Percentiles rank a stretch among this genome's conserved stretches.
phyloP scores from a whole-genome alignment of 2,888 invertebrate species.

The Alitta virens region DNA sequence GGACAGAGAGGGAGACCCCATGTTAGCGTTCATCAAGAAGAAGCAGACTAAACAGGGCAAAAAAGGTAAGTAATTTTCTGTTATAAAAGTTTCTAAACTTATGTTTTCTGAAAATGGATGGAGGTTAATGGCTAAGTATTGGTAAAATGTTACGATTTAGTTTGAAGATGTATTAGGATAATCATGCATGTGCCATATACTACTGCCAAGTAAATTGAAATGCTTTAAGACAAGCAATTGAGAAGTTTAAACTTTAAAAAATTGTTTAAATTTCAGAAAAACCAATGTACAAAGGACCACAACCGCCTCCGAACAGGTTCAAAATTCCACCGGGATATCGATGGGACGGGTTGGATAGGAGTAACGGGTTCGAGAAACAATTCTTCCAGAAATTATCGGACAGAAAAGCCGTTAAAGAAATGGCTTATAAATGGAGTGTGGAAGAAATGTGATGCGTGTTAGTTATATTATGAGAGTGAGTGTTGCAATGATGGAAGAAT shows the following conservation, averaged over 20 bases:
- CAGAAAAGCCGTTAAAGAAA: slow-evolving; percentile 72
- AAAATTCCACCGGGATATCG: slow-evolving; percentile 88
- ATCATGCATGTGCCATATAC: too few relatives aligned
- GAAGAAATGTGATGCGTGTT: slow-evolving; percentile 79
- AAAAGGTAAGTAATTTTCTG: slow-evolving; percentile 12
- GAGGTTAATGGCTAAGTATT: too few relatives aligned
- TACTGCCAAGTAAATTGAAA: too few relatives aligned
- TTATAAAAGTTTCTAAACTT: too few relatives aligned
- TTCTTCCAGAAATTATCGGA: slow-evolving; percentile 64
- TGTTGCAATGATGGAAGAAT: too few relatives aligned
- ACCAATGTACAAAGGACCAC: slow-evolving; percentile 73
- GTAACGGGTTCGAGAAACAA: slow-evolving; percentile 91
- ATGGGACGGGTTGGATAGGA: slow-evolving; percentile 98
- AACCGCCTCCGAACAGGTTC: slow-evolving; percentile 85
- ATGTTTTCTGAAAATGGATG: too few relatives aligned
- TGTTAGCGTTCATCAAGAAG: slow-evolving; percentile 80
- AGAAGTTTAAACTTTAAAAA: too few relatives aligned
- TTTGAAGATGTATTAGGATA: too few relatives aligned
- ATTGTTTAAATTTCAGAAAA: slow-evolving; percentile 46
- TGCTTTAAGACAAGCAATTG: too few relatives aligned
- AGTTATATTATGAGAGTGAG: too few relatives aligned
- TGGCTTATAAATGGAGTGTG: slow-evolving; percentile 90
- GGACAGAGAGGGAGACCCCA: slow-evolving; percentile 85
- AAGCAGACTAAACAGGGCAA: slow-evolving; percentile 56
- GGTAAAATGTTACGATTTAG: too few relatives aligned